These are phyloP conservation scores for Dicycla oo DNA, from an alignment of 2,888 invertebrate genomes.

Conservation along the genomic window DNA sequence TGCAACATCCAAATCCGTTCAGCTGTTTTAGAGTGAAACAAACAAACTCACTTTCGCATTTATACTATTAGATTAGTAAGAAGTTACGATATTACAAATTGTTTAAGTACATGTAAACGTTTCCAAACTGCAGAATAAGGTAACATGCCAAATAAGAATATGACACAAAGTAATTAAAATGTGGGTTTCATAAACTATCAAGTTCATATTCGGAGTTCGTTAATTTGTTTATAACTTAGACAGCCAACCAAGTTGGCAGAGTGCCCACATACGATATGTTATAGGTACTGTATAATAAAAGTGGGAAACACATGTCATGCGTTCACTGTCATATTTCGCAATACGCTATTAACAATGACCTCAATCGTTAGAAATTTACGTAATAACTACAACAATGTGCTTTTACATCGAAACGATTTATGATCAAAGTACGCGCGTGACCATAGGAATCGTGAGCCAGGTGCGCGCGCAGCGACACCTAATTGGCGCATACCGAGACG, in stretches of 20 bases:
- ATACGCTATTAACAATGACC: slow-evolving; percentile 64
- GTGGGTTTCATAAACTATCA: slow-evolving; percentile 43
- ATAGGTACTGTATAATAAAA: slow-evolving; percentile 29
- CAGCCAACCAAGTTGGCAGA: slow-evolving; percentile 38
- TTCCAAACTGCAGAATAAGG: slow-evolving; percentile 30
- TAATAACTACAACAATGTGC: slow-evolving; percentile 72
- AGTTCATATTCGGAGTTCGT: slow-evolving; percentile 44
- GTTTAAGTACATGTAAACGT: neutral
- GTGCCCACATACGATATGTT: slow-evolving; percentile 33
- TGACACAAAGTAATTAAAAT: slow-evolving; percentile 33
- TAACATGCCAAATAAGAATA: slow-evolving; percentile 18
- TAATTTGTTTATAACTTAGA: slow-evolving; percentile 47
- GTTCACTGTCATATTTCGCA: slow-evolving; percentile 48
- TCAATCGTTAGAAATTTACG: slow-evolving; percentile 71
- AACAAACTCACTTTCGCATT: no score
- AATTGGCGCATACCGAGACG: slow-evolving; percentile 87
- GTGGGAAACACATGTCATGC: slow-evolving; percentile 34
- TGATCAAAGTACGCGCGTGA: slow-evolving; percentile 82
- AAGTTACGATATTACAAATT: slow-evolving; percentile 19
- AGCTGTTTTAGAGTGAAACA: no score
- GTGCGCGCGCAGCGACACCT: slow-evolving; percentile 83
- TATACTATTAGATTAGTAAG: no score
- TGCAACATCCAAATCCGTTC: no score
- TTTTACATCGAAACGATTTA: slow-evolving; percentile 79
- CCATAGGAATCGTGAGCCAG: slow-evolving; percentile 85